Conservation (phyloP, 2,113 vertebrate genomes). For the Neolamprologus modestus region DNA sequence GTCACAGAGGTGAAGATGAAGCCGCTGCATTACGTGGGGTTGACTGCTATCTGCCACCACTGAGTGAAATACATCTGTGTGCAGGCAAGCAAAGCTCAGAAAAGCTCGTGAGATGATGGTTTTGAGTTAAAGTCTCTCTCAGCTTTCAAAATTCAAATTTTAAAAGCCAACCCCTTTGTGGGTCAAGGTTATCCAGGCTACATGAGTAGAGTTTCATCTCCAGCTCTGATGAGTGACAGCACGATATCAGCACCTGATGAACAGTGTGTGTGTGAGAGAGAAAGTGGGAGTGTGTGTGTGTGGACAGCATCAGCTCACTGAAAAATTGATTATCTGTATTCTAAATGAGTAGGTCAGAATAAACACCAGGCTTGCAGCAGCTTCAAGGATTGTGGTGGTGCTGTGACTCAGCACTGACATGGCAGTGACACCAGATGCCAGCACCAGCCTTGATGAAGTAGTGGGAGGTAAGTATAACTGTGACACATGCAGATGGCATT, state of each 20-base stretch:
- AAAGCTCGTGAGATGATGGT: neutral
- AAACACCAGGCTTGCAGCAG: neutral
- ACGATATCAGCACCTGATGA: neutral
- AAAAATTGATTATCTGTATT: neutral
- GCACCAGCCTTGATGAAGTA: neutral
- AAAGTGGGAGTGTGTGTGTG: neutral
- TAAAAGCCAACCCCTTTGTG: neutral
- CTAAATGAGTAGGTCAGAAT: neutral
- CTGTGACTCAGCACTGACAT: conserved; percentile 55
- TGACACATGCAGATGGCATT: conserved; percentile 49
- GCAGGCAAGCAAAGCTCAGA: conserved; percentile 9
- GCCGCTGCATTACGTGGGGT: conserved; percentile 4
- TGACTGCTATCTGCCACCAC: conserved; percentile 33
- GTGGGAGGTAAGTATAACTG: conserved; percentile 52
- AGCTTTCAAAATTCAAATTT: neutral
- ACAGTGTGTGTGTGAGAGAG: neutral
- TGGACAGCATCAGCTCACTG: neutral
- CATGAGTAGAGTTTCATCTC: neutral
- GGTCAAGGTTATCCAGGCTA: neutral
- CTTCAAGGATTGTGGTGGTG: neutral
- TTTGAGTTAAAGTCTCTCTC: neutral
- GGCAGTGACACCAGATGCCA: conserved; percentile 39
- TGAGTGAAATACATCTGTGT: conserved; percentile 31
- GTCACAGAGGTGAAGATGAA: neutral
- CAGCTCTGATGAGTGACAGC: neutral